Base-by-base conservation (phyloP, 2,888 invertebrate species). In the Xestia ashworthii region DNA sequence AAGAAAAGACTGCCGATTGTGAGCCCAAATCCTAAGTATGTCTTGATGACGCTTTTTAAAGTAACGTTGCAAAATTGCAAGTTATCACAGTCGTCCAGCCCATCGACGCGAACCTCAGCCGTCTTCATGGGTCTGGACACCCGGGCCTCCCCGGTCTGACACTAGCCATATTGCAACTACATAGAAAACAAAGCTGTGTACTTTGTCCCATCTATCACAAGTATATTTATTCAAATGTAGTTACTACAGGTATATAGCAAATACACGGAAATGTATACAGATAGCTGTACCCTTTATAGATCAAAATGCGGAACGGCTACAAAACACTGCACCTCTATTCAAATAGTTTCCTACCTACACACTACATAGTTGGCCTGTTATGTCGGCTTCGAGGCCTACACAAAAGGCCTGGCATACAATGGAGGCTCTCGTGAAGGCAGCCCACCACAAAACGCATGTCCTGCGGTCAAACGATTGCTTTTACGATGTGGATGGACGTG, bases 381-480 rank as follows among this genome's bases (percentile, higher is more conserved):
- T 58, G 73, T 80, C 77, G 75, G 72, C 25, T 71, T 50, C 41
- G 69, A 78, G 71, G 82, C 58, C 74, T 67, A 58, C 66, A 86
- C 88, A 87, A 88, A 82, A 84, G 60, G 84, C 82, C 82, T 74
- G 73, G 69, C 74, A 72, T 84, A 94, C 93, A 93, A 94, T 92
- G 74, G 78, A 89, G 84, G 90, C 91, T 92, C 95, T 95, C 90
- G 93, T 93, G 89, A 90, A 87, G 85, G 89, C 93, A 93, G 87
- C 87, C 89, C 91, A 90, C 91, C 92, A 92, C 93, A 91, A 91
- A 93, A 94, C 94, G 94, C 93, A 91, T 94, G 95, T 93, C 90
- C 92, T 90, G 93, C 87, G 94, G 95, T 93, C 94, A 95, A 92
- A 91, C 92, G 92, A 92, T 92, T 93, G 91, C 86, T 89, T 92